phyloP scores from a whole-genome alignment of 2,888 invertebrate species.

The Eutolmus rufibarbis region DNA sequence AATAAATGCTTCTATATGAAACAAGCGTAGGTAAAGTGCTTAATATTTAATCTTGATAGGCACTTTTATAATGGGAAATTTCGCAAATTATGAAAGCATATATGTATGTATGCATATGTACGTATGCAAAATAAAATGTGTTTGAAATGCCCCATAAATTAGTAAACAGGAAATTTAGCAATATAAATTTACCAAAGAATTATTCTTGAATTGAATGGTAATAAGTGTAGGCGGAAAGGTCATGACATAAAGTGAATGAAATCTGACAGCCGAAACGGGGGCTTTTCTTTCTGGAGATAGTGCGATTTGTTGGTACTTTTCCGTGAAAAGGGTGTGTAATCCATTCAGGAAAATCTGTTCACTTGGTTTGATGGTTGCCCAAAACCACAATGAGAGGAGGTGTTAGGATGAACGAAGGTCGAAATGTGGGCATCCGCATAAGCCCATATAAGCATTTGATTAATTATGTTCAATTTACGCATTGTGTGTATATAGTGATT shows the following conservation, averaged over 20 bases:
- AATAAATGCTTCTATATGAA: not conserved
- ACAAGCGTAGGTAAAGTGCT: not conserved
- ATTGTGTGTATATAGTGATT: not conserved
- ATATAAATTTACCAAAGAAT: not conserved
- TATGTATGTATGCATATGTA: too few relatives aligned
- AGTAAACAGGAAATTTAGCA: not conserved
- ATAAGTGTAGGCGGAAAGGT: not conserved
- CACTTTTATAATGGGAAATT: not conserved
- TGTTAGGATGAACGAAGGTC: slow-evolving; percentile 37
- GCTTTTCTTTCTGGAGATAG: slow-evolving; percentile 42
- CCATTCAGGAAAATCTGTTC: slow-evolving; percentile 41
- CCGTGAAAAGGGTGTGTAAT: slow-evolving; percentile 38
- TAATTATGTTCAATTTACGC: slow-evolving; percentile 34
- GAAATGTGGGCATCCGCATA: slow-evolving; percentile 35
- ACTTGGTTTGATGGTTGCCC: slow-evolving; percentile 38
- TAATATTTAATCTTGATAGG: not conserved
- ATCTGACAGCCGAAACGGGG: slow-evolving; percentile 41
- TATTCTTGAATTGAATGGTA: not conserved
- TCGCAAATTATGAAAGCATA: not conserved
- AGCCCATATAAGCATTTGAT: slow-evolving; percentile 36
- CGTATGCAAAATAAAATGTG: not conserved
- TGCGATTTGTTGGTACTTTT: slow-evolving; percentile 30
- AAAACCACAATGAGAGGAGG: slow-evolving; percentile 37
- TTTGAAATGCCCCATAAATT: not conserved
- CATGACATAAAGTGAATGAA: slow-evolving; percentile 42